A percentile compares a stretch with the other conserved stretches of the same genome.
These are phyloP conservation scores for Agrochola circellaris DNA, from an alignment of 2,888 invertebrate genomes.

Conservation along the genomic window DNA sequence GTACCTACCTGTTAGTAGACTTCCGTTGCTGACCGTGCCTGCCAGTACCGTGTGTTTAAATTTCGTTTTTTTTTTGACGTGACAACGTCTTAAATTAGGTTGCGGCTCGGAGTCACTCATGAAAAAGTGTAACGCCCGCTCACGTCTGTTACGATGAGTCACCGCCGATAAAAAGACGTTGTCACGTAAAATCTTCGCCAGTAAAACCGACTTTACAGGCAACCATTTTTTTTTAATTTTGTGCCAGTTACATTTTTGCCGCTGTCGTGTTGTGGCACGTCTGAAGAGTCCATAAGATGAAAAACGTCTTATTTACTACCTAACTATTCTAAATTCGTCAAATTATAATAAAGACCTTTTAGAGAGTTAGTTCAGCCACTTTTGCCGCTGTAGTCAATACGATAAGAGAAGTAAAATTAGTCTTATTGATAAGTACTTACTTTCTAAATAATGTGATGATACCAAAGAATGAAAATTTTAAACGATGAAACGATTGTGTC, in stretches of 20 bases:
- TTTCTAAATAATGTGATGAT: background rate
- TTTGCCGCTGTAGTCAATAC: background rate
- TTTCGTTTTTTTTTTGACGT: no score
- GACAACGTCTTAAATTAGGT: no score
- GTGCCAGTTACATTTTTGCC: background rate
- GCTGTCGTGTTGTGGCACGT: background rate
- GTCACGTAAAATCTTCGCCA: no score
- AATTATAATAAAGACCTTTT: background rate
- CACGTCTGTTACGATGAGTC: no score
- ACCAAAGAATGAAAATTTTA: no score
- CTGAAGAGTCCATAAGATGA: background rate
- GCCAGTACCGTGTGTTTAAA: no score
- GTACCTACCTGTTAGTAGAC: background rate
- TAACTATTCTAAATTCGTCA: background rate
- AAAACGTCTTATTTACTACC: no score
- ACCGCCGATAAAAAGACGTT: no score
- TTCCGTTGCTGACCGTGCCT: background rate
- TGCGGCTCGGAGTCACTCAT: no score
- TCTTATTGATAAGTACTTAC: background rate
- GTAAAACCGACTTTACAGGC: no score
- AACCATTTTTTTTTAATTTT: background rate
- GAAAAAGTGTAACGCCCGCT: no score
- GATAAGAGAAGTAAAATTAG: background rate
- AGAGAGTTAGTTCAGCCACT: background rate
- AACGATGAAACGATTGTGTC: background rate